Evolutionary conservation across 2,888 invertebrate species (phyloP), one percentile per base, ranked within the genome.

Genomic region (Epirrita christyi): DNA sequence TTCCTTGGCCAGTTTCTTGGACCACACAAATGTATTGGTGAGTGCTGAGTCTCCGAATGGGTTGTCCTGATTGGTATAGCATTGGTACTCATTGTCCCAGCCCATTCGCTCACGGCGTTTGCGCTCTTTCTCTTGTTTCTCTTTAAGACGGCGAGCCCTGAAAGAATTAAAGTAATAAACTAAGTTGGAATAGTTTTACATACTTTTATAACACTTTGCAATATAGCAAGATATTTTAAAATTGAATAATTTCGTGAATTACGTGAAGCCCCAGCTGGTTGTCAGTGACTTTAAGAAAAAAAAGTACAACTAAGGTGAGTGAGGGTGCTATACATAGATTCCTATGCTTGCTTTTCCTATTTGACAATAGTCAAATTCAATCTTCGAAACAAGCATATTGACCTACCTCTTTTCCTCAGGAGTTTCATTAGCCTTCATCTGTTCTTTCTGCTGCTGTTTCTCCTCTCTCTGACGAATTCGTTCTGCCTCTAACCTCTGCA

Each of bases 1-100:
- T 77, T 99, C 98, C 73, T 98, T 97, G 56, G 98, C 96, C 45
- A 99, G 92, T 83, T 99, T 99, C 86, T 99, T 99, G 15, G 93
- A 93, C 99, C 99, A 99, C 0, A 98, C 97, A 86, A 99, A 99
- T 0, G 98, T 97, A 32, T 98, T 96, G 5, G 98, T 94, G 37
- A 99, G 93, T 73, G 98, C 98, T 0, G 97, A 97, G 93, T 99
- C 99, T 0, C 99, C 99, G 84, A 99, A 99, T 0, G 99, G 99
- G 89, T 99, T 99, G 85, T 99, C 99, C 49, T 97, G 96, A 84
- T 99, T 98, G 0, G 99, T 99, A 78, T 99, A 99, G 76, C 98
- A 98, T 61, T 98, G 94, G 80, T 98, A 98, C 83, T 99, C 98
- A 65, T 96, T 97, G 83, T 98, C 98, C 98, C 98, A 98, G 6